These are phyloP conservation scores for Gallinago media DNA, from an alignment of 2,113 vertebrate species.

Conservation along the genomic window DNA sequence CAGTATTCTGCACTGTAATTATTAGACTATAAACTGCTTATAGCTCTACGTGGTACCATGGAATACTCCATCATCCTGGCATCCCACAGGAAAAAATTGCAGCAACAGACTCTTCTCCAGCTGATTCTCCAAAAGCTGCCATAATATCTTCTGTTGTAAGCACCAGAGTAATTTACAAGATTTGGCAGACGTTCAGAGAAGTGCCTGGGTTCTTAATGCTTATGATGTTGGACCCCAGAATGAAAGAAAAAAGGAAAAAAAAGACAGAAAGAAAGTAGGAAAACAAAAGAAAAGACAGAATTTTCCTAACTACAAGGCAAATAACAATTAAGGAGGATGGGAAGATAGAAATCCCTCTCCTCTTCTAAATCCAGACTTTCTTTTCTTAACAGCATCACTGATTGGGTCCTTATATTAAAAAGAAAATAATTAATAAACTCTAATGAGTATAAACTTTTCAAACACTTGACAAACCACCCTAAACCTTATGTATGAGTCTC, in stretches of 20 bases:
- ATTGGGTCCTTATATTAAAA: not conserved
- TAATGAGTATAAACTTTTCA: not conserved
- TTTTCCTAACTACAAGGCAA: not conserved
- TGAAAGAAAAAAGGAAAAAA: not conserved
- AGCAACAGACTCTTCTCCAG: conserved; percentile 4
- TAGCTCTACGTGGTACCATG: not conserved
- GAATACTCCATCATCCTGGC: conserved; percentile 17
- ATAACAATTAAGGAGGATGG: not conserved
- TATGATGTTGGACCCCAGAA: not conserved
- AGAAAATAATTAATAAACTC: accelerated
- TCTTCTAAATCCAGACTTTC: not conserved
- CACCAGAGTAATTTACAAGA: not conserved
- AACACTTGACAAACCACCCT: not conserved
- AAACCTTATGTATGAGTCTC: not conserved
- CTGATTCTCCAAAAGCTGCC: conserved; percentile 27
- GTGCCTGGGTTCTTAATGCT: not conserved
- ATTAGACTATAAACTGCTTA: not conserved
- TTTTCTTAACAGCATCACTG: not conserved
- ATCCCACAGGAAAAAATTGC: conserved; percentile 5
- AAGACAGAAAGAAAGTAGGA: not conserved
- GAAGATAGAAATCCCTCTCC: not conserved
- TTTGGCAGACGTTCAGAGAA: not conserved
- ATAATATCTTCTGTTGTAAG: not conserved
- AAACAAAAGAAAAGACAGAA: not conserved
- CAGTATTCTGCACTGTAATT: not conserved